phyloP scores from a whole-genome alignment of 2,888 invertebrate species.

The Seira sanloemensis region DNA sequence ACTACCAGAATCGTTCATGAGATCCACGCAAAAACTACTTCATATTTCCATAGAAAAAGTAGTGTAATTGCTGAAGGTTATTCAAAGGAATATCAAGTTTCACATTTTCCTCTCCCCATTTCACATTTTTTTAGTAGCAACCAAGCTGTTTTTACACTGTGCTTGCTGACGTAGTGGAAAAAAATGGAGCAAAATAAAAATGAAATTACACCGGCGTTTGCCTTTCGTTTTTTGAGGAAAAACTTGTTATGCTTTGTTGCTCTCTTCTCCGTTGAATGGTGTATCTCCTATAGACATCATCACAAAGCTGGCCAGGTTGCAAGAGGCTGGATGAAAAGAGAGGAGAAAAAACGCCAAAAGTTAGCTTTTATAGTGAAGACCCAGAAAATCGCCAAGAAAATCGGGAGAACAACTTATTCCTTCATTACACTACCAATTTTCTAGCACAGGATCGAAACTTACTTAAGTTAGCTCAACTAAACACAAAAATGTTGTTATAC shows the following conservation, averaged over 20 bases:
- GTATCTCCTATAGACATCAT: conserved; percentile 2
- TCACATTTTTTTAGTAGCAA: background rate
- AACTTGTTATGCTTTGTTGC: conserved; percentile 9
- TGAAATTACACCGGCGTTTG: background rate
- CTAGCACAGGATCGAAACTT: background rate
- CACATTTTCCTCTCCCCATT: background rate
- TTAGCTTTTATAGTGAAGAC: background rate
- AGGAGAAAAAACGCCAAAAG: background rate
- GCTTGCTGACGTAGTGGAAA: conserved; percentile 3
- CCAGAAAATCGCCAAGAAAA: background rate
- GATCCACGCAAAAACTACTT: conserved; percentile 6
- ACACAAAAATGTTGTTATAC: background rate
- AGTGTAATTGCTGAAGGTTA: background rate
- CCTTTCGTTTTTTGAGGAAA: background rate
- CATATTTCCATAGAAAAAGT: conserved; percentile 16
- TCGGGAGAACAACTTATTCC: background rate
- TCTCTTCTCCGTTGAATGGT: background rate
- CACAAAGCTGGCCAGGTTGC: background rate
- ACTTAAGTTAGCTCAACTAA: background rate
- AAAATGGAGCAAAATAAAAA: background rate
- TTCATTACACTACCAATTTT: background rate
- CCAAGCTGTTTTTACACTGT: background rate
- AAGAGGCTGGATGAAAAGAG: background rate
- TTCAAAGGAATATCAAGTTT: background rate
- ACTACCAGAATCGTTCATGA: background rate